These are phyloP conservation scores for Megaceryle maxima DNA, from an alignment of 2,113 vertebrate genomes.

Conservation along the genomic window DNA sequence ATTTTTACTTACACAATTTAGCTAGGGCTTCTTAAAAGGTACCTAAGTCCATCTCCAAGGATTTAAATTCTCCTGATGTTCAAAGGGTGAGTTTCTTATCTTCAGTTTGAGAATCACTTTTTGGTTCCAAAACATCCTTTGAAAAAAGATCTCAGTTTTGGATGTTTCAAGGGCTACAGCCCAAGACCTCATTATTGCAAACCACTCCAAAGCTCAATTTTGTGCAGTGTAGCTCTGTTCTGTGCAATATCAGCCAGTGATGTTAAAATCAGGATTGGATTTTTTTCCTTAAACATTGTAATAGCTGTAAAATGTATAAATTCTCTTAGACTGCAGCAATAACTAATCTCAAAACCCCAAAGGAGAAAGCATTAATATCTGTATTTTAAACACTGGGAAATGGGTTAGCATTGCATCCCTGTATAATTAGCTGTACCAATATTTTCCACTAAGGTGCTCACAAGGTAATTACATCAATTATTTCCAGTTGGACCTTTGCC, in stretches of 20 bases:
- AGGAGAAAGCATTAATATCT: conserved; percentile 15
- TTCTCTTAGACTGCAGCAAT: background rate
- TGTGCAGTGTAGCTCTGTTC: accelerated
- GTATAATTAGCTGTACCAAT: conserved; percentile 27
- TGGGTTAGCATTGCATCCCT: background rate
- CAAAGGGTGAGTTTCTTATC: background rate
- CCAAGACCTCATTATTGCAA: background rate
- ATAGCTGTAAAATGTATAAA: background rate
- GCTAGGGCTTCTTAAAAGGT: background rate
- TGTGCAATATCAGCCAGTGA: accelerated
- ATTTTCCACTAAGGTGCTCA: conserved; percentile 54
- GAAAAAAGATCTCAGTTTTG: background rate
- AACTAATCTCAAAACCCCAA: background rate
- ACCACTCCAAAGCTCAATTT: background rate
- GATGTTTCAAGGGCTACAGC: background rate
- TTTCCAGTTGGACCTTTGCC: conserved; percentile 31
- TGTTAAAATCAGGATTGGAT: background rate
- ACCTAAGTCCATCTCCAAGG: background rate
- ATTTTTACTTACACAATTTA: background rate
- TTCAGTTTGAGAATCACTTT: background rate
- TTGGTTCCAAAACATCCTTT: background rate
- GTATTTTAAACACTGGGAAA: conserved; percentile 28
- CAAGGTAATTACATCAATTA: conserved; percentile 47
- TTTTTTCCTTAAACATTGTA: background rate
- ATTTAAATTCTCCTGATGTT: background rate